phyloP scores from a whole-genome alignment of 2,113 vertebrate species.

The Amphiprion percula region DNA sequence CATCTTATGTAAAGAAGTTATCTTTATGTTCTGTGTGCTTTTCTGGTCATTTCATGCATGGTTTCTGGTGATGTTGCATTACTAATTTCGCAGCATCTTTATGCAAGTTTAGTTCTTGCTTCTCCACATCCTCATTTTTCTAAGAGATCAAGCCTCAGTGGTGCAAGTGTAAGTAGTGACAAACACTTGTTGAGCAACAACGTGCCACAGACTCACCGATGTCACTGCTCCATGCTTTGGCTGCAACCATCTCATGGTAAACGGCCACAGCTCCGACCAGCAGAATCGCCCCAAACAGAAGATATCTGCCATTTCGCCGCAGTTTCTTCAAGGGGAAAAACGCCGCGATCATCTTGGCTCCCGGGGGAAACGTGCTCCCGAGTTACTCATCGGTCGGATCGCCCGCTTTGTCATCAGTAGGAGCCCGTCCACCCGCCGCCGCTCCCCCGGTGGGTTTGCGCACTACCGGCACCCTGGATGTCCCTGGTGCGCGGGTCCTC shows the following conservation, averaged over 20 bases:
- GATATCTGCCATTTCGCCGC: constrained; percentile 64
- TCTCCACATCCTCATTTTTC: neutral
- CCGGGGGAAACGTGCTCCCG: neutral
- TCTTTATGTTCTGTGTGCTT: too few species aligned
- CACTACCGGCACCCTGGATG: constrained; percentile 35
- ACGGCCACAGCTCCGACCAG: constrained; percentile 63
- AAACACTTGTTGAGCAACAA: constrained; percentile 30
- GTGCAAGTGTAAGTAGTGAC: too few species aligned
- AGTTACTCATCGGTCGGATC: constrained; percentile 22
- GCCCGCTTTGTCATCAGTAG: constrained; percentile 19
- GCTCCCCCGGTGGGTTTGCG: constrained; percentile 16
- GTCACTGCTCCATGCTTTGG: constrained; percentile 43
- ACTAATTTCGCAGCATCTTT: neutral
- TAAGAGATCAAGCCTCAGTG: too few species aligned
- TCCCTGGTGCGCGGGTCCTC: constrained; percentile 14
- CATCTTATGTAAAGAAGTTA: too few species aligned
- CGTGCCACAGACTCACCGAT: constrained; percentile 58
- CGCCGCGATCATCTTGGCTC: constrained; percentile 58
- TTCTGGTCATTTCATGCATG: too few species aligned
- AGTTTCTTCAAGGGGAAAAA: constrained; percentile 80
- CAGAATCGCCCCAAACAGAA: constrained; percentile 70
- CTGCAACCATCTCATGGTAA: constrained; percentile 74
- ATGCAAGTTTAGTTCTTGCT: neutral
- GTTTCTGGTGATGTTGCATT: too few species aligned
- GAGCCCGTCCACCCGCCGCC: constrained; percentile 5